Base-by-base conservation (phyloP, 2,888 invertebrate species). In the Coremacera marginata region DNA sequence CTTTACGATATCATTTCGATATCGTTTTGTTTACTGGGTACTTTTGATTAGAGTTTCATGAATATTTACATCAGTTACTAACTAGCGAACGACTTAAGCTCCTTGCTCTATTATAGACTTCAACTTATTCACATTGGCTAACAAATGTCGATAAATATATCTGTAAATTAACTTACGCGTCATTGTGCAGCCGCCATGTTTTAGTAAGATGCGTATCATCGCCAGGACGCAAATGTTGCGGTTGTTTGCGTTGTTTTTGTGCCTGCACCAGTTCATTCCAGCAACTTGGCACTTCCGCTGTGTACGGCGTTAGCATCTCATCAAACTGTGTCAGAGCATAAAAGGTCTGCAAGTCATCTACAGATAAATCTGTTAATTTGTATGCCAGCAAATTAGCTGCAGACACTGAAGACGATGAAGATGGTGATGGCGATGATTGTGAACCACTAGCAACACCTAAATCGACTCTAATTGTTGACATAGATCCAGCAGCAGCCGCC, bases 221-320 rank as follows among this genome's bases (percentile, higher is more conserved):
- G 25, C 91, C 91, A 37, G 88, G 93, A 0, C 88, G 82, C 75
- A 94, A 89, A 86, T 94, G 93, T 85, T 96, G 96, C 1, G 97
- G 96, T 88, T 97, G 95, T 52, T 96, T 93, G 22, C 97, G 91
- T 83, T 97, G 96, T 77, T 96, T 93, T 86, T 97, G 96, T 5
- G 96, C 96, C 81, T 97, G 97, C 83, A 97, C 96, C 84, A 97
- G 92, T 88, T 97, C 97, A 81, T 94, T 95, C 98, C 98, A 98
- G 89, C 97, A 97, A 4, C 96, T 94, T 0, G 97, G 96, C 3
- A 97, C 96, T 19, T 96, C 96, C 0, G 96, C 96, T 73, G 95
- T 94, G 87, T 96, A 97, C 0, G 93, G 84, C 0, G 89, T 88
- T 8, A 89, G 79, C 80, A 86, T 88, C 63, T 92, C 92, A 81